These are phyloP conservation scores for Notiomystis cincta DNA, from an alignment of 2,113 vertebrate species.

Conservation along the genomic window DNA sequence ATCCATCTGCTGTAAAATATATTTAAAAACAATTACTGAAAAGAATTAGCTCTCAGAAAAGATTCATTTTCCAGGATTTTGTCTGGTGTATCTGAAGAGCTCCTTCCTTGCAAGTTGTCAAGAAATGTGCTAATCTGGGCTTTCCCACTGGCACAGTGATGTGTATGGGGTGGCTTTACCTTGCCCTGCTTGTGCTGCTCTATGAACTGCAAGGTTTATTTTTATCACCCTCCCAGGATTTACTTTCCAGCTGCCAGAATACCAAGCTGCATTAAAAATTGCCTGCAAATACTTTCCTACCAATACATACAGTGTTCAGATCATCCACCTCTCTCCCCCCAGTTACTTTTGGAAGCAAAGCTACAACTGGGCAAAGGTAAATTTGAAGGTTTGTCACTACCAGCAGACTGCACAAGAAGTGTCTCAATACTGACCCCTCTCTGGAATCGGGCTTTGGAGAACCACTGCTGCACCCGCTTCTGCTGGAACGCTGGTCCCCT, in stretches of 20 bases:
- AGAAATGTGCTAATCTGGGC: neutral
- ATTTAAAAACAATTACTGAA: neutral
- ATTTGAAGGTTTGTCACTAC: neutral
- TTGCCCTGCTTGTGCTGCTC: neutral
- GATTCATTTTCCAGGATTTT: neutral
- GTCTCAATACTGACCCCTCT: constrained; percentile 48
- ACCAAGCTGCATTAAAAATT: neutral
- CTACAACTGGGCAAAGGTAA: neutral
- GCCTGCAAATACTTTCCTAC: neutral
- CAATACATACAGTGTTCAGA: neutral
- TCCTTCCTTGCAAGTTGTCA: neutral
- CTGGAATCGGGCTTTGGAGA: constrained; percentile 25
- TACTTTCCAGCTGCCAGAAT: neutral
- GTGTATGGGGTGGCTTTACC: neutral
- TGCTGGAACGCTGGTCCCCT: constrained; percentile 40
- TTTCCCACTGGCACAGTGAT: neutral
- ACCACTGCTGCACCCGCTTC: neutral
- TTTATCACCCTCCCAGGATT: neutral
- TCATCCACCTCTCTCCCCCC: neutral
- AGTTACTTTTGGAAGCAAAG: neutral
- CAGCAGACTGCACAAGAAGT: neutral
- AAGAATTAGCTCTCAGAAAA: neutral
- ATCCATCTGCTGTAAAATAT: constrained; percentile 28
- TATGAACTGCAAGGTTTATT: neutral
- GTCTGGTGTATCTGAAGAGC: neutral